These are phyloP conservation scores for Micromesistius poutassou DNA, from an alignment of 2,797 vertebrate genomes.

Conservation along the genomic window DNA sequence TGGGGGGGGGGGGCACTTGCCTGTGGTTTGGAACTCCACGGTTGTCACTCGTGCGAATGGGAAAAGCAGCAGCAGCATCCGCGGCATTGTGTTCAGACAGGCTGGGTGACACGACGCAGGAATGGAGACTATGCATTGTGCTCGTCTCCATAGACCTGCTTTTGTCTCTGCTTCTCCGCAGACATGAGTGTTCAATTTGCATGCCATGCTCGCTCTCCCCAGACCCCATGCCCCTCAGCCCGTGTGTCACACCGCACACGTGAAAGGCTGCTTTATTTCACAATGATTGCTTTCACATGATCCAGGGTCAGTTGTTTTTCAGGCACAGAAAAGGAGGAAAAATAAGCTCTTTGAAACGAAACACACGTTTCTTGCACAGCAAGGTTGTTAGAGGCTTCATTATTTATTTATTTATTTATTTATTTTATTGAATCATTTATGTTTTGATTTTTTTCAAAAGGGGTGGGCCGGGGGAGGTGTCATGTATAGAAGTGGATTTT, in stretches of 20 bases:
- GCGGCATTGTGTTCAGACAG: constrained; percentile 50
- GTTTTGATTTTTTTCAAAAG: not conserved
- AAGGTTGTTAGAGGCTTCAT: not conserved
- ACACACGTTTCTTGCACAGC: constrained; percentile 3
- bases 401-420: not conserved
- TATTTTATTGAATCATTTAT: not conserved
- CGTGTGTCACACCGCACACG: constrained; percentile 49
- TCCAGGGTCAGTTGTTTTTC: constrained; percentile 25
- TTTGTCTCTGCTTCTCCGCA: constrained; percentile 23
- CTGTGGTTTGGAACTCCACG: constrained; percentile 41
- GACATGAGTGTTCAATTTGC: constrained; percentile 54
- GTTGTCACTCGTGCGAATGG: constrained; percentile 49
- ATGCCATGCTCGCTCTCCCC: constrained; percentile 40
- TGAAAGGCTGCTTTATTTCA: constrained; percentile 47
- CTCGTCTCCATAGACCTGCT: constrained; percentile 39
- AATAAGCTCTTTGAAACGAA: constrained; percentile 19
- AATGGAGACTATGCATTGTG: constrained; percentile 32
- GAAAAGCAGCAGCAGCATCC: constrained; percentile 35
- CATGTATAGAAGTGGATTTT: no score
- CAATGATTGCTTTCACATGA: constrained; percentile 47
- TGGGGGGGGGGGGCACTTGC: no score
- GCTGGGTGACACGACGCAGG: constrained; percentile 45
- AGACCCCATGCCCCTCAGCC: constrained; percentile 29
- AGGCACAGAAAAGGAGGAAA: constrained; percentile 9
- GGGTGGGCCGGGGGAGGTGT: no score